phyloP scores from a whole-genome alignment of 2,113 vertebrate genomes.

The Dicaeum eximium region DNA sequence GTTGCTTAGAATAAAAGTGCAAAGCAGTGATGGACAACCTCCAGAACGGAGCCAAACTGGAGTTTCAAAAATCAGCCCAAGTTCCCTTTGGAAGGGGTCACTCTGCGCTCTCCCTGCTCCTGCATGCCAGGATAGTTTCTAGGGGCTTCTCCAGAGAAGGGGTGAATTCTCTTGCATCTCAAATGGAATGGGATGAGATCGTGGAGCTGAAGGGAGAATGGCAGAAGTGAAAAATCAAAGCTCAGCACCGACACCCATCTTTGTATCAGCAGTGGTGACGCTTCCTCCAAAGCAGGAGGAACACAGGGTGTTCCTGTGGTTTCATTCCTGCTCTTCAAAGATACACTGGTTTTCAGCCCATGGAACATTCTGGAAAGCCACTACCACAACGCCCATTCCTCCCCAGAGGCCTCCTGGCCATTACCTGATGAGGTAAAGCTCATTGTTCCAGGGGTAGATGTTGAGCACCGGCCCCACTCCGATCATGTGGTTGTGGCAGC shows the following conservation, averaged over 20 bases:
- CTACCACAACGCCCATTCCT: not conserved
- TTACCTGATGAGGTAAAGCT: constrained; percentile 90
- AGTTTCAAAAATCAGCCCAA: not conserved
- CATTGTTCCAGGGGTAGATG: constrained; percentile 92
- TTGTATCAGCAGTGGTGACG: fast-evolving
- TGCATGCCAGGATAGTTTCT: not conserved
- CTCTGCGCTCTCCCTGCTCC: fast-evolving
- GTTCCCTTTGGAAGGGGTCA: not conserved
- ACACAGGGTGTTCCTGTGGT: not conserved
- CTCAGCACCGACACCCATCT: not conserved
- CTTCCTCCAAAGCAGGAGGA: not conserved
- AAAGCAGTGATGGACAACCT: not conserved
- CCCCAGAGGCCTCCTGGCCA: not conserved
- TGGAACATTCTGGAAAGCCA: not conserved
- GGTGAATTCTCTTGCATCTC: not conserved
- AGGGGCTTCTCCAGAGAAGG: not conserved
- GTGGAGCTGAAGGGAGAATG: not conserved
- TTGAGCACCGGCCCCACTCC: constrained; percentile 86
- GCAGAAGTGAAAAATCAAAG: not conserved
- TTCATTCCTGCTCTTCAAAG: not conserved
- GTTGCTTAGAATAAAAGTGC: fast-evolving
- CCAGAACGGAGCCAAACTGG: not conserved
- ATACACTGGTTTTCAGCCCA: fast-evolving
- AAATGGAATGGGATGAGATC: not conserved
- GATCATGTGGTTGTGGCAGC: constrained; percentile 85